Base-by-base conservation (phyloP, 1,140 invertebrate species). In the Heliconius congener region DNA sequence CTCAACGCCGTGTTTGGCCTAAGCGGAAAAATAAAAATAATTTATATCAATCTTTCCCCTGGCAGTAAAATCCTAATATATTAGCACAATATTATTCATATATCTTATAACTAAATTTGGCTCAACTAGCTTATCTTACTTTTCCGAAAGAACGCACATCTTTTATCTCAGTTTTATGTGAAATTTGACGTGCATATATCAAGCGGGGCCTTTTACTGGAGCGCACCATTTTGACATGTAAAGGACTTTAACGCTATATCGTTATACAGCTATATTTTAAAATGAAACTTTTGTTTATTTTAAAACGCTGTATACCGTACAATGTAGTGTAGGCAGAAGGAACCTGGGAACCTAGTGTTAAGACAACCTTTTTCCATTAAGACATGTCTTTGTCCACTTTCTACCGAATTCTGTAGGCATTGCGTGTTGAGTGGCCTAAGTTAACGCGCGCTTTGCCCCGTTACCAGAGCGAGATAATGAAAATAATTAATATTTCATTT, bases 171-270 rank as follows among this genome's bases (percentile, higher is more conserved):
- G 66, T 81, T 79, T 81, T 79, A 83, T 83, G 82, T 46, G 79
- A 79, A 81, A 79, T 81, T 83, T 83, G 82, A 83, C 82, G 75
- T 76, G 82, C 79, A 83, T 83, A 83, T 81, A 83, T 83, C 82
- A 83, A 74, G 72, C 71, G 60, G 77, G 57, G 76, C 72, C 74
- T 74, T 79, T 83, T 71, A 71, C 80, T 74, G 37, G 78, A 55
- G 74, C 82, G 70, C 66, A 72, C 57, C 74, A 52, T 76, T 82
- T 74, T 70, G 76, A 78, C 80, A 78, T 72, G 71, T 60, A 76
- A 80, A 80, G 71, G 74, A 71, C 70, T 52, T 23, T 77, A 55
- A 52, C 4, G 23, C 11, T 66, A n/a, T 30, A 18, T 4, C 60
- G 9, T 66, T 23, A 30, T 30, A 30, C 27, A 30, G 60, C 23